phyloP scores from a whole-genome alignment of 1,140 invertebrate species.

The Drosophila rufa region DNA sequence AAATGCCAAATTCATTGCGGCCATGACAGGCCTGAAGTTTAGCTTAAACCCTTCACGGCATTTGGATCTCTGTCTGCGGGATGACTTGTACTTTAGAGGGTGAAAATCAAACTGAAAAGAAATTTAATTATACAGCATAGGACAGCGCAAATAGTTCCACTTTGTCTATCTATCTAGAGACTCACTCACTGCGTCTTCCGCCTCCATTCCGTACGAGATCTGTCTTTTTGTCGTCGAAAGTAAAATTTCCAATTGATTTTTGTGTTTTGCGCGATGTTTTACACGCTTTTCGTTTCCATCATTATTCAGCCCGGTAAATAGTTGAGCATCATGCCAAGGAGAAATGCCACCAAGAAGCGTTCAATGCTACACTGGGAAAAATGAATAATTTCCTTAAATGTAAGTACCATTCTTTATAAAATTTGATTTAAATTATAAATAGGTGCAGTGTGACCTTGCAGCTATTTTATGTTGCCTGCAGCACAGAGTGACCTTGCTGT shows the following conservation, averaged over 20 bases:
- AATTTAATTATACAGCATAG: slow-evolving; percentile 81
- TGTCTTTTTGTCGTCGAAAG: slow-evolving; percentile 73
- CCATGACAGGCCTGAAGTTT: slow-evolving; percentile 75
- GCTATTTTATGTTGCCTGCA: no score
- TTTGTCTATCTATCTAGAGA: slow-evolving; percentile 25
- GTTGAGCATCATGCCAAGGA: slow-evolving; percentile 72
- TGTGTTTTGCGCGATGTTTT: slow-evolving; percentile 70
- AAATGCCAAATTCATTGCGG: slow-evolving; percentile 56
- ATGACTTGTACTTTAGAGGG: slow-evolving; percentile 78
- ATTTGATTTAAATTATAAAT: no score
- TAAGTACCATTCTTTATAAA: no score
- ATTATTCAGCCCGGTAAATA: slow-evolving; percentile 72
- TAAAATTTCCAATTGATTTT: slow-evolving; percentile 83
- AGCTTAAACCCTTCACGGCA: slow-evolving; percentile 68
- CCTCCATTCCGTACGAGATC: slow-evolving; percentile 40
- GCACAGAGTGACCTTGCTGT: not conserved
- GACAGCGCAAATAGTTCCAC: slow-evolving; percentile 75
- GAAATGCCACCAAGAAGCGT: slow-evolving; percentile 60
- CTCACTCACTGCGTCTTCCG: slow-evolving; percentile 37
- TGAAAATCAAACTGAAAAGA: slow-evolving; percentile 82
- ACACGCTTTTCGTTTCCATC: slow-evolving; percentile 79
- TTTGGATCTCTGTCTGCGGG: slow-evolving; percentile 43
- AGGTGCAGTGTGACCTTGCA: not conserved
- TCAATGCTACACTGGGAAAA: slow-evolving; percentile 7
- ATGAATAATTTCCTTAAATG: not conserved